phyloP scores from a whole-genome alignment of 2,888 invertebrate species.

The Diachrysia chrysitis region DNA sequence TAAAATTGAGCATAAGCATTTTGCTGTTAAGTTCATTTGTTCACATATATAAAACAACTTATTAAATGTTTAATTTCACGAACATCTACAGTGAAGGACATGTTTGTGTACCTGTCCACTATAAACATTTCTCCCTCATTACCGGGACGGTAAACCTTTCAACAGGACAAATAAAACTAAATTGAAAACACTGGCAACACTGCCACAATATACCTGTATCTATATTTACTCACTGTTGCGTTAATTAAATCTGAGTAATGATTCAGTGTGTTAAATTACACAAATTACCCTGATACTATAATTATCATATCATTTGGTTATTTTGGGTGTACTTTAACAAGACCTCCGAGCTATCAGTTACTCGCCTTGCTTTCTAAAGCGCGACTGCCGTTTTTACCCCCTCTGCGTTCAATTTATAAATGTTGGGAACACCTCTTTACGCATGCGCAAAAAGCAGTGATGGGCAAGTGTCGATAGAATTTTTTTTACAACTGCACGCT shows the following conservation, averaged over 20 bases:
- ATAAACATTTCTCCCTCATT: slow-evolving; percentile 18
- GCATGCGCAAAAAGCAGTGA: slow-evolving; percentile 71
- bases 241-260: slow-evolving; percentile 2
- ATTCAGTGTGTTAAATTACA: background rate
- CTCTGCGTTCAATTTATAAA: slow-evolving; percentile 41
- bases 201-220: background rate
- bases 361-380: background rate
- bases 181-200: slow-evolving; percentile 23
- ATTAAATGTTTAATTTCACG: too few relatives aligned
- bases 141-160: slow-evolving; percentile 28
- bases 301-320: background rate
- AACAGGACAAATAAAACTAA: slow-evolving; percentile 41
- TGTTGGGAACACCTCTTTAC: slow-evolving; percentile 34
- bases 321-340: background rate
- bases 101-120: background rate
- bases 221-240: background rate
- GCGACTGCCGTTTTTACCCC: slow-evolving; percentile 26
- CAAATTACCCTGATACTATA: background rate
- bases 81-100: background rate
- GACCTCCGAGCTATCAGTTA: background rate
- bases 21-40: too few relatives aligned
- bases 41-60: too few relatives aligned
- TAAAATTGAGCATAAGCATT: too few relatives aligned
- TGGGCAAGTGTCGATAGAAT: slow-evolving; percentile 59
- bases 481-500: slow-evolving; percentile 13